These are phyloP conservation scores for Nomada ruficornis DNA, from an alignment of 2,888 invertebrate species.

Conservation along the genomic window DNA sequence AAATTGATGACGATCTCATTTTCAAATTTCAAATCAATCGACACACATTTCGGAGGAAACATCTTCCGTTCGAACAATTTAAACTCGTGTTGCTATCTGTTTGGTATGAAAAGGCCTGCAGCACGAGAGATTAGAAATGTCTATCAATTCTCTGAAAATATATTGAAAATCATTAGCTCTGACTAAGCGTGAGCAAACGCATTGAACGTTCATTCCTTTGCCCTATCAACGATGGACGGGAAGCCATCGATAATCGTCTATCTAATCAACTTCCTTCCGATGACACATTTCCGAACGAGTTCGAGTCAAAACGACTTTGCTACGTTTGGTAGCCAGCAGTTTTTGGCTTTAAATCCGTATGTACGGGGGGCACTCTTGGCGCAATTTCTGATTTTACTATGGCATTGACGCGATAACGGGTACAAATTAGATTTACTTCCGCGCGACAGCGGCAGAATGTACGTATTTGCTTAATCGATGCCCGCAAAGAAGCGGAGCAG, in stretches of 20 bases:
- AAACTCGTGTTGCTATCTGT: no score
- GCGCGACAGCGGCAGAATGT: slow-evolving; percentile 65
- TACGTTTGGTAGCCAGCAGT: not conserved
- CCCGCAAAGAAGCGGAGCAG: slow-evolving; percentile 73
- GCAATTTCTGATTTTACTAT: not conserved
- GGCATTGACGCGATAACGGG: slow-evolving; percentile 64
- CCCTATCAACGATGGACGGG: slow-evolving; percentile 40
- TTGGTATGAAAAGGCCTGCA: no score
- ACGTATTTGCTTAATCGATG: slow-evolving; percentile 79
- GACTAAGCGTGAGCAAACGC: slow-evolving; percentile 12
- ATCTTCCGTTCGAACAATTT: no score
- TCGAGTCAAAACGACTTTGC: not conserved
- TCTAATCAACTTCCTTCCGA: slow-evolving; percentile 60
- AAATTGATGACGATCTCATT: no score
- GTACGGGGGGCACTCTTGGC: not conserved
- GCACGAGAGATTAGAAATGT: no score
- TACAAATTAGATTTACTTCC: slow-evolving; percentile 72
- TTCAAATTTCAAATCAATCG: no score
- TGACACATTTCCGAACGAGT: slow-evolving; percentile 28
- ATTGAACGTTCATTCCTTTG: slow-evolving; percentile 31
- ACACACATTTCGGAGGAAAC: no score
- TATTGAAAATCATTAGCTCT: not conserved
- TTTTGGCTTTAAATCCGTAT: not conserved
- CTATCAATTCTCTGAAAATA: no score
- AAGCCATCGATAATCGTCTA: slow-evolving; percentile 54